These are phyloP conservation scores for Cantharis rufa DNA, from an alignment of 2,888 invertebrate genomes.

Conservation along the genomic window DNA sequence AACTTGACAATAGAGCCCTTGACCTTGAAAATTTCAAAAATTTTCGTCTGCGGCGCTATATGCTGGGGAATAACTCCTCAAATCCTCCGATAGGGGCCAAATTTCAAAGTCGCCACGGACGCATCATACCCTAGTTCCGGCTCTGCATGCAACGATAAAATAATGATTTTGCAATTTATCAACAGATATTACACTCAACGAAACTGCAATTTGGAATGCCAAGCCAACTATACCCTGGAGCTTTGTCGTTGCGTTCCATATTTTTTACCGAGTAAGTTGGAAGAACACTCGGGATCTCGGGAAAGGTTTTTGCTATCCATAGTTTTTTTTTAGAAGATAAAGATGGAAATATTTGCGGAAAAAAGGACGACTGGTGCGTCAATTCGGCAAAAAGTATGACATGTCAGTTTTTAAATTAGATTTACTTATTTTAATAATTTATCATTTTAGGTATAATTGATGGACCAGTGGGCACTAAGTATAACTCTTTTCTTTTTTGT, in stretches of 20 bases:
- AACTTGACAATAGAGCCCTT: too few species aligned
- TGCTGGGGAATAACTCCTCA: too few species aligned
- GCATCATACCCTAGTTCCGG: too few species aligned
- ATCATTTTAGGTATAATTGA: slow-evolving; percentile 15
- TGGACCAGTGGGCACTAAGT: background rate
- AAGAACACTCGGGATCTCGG: background rate
- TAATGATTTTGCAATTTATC: slow-evolving; percentile 14
- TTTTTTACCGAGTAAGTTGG: slow-evolving; percentile 74
- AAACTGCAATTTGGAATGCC: slow-evolving; percentile 81
- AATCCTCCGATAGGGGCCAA: too few species aligned
- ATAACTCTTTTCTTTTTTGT: background rate
- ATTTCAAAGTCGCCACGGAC: too few species aligned
- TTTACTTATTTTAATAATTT: background rate
- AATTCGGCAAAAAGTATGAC: slow-evolving; percentile 53
- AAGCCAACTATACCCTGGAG: slow-evolving; percentile 70
- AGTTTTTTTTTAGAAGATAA: slow-evolving; percentile 63
- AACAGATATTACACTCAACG: slow-evolving; percentile 75
- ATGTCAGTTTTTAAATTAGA: background rate
- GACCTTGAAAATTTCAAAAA: too few species aligned
- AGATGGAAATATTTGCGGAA: slow-evolving; percentile 72
- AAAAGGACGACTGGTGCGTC: slow-evolving; percentile 68
- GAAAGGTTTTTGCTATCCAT: background rate
- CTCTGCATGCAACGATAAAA: too few species aligned
- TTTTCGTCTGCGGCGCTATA: too few species aligned
- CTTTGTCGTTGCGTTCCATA: slow-evolving; percentile 70